phyloP scores from a whole-genome alignment of 2,113 vertebrate species.

The Abramis brama region DNA sequence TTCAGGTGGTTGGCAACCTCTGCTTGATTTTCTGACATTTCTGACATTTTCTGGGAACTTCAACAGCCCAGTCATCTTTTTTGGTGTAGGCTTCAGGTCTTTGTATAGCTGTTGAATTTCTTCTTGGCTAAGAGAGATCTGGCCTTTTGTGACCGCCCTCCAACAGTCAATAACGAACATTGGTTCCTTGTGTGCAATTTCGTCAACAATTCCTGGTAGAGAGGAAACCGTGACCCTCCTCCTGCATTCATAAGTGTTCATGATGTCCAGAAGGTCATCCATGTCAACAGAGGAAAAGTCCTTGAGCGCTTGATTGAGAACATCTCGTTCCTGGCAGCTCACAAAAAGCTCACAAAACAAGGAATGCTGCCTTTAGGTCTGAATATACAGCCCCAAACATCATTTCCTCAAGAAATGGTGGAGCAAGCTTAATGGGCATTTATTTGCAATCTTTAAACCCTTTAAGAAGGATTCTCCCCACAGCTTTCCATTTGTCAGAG shows the following conservation, averaged over 20 bases:
- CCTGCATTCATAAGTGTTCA: conserved; percentile 43
- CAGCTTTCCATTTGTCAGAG: conserved; percentile 52
- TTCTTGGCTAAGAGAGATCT: conserved; percentile 39
- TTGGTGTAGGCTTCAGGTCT: not conserved
- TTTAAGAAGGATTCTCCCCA: conserved; percentile 41
- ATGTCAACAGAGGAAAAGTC: conserved; percentile 45
- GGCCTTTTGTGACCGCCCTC: conserved; percentile 41
- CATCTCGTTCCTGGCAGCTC: conserved; percentile 42
- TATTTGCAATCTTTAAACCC: too few relatives aligned
- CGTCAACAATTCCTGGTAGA: conserved; percentile 31
- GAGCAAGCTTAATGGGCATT: too few relatives aligned
- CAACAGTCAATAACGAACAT: conserved; percentile 48
- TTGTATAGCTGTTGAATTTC: not conserved
- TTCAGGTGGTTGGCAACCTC: too few relatives aligned
- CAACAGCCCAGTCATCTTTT: not conserved
- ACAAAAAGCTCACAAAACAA: conserved; percentile 42
- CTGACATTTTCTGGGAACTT: not conserved
- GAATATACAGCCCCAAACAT: too few relatives aligned
- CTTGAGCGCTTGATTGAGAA: conserved; percentile 40
- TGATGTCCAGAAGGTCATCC: conserved; percentile 52
- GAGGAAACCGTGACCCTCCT: conserved; percentile 31
- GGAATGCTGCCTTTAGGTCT: conserved; percentile 40
- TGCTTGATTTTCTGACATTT: not conserved
- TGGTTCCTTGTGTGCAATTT: conserved; percentile 25
- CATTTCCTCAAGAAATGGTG: too few relatives aligned